Evolutionary conservation across 1,140 invertebrate species (phyloP).

Genomic region (Nephotettix cincticeps): DNA sequence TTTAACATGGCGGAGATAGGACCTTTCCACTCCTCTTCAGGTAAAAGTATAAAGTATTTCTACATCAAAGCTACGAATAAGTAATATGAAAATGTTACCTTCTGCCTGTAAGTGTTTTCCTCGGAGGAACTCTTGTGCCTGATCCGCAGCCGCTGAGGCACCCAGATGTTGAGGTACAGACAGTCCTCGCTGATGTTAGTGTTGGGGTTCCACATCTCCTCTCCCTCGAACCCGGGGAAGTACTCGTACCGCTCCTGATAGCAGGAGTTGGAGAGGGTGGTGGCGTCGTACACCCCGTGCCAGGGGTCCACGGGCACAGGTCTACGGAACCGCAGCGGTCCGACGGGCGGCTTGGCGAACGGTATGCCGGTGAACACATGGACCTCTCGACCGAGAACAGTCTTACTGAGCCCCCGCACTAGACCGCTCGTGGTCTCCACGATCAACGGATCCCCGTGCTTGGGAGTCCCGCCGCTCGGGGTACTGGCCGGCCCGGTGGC

Average conservation of each 20-base stretch:
- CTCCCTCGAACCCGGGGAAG: conserved; percentile 85
- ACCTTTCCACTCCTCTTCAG: too few relatives aligned
- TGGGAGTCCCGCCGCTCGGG: neutral
- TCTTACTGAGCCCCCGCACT: conserved; percentile 73
- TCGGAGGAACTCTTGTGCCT: conserved; percentile 53
- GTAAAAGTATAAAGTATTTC: too few relatives aligned
- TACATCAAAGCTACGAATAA: too few relatives aligned
- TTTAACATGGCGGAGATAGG: too few relatives aligned
- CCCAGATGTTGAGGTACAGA: conserved; percentile 91
- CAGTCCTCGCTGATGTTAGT: conserved; percentile 92
- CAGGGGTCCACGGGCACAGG: conserved; percentile 83
- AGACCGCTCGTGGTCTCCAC: conserved; percentile 77
- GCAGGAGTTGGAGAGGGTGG: conserved; percentile 76
- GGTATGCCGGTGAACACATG: conserved; percentile 93
- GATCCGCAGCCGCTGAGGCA: conserved; percentile 72
- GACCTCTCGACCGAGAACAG: conserved; percentile 75
- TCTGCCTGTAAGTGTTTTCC: conserved; percentile 30
- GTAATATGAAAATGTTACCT: conserved; percentile 26
- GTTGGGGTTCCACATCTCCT: conserved; percentile 95
- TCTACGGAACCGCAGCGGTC: conserved; percentile 78
- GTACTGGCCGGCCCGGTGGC: neutral
- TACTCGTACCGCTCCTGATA: conserved; percentile 85
- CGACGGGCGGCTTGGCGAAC: conserved; percentile 87
- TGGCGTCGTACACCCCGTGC: conserved; percentile 80
- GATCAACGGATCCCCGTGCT: conserved; percentile 66